phyloP scores from a whole-genome alignment of 2,888 invertebrate species.

The Lottia gigantea region DNA sequence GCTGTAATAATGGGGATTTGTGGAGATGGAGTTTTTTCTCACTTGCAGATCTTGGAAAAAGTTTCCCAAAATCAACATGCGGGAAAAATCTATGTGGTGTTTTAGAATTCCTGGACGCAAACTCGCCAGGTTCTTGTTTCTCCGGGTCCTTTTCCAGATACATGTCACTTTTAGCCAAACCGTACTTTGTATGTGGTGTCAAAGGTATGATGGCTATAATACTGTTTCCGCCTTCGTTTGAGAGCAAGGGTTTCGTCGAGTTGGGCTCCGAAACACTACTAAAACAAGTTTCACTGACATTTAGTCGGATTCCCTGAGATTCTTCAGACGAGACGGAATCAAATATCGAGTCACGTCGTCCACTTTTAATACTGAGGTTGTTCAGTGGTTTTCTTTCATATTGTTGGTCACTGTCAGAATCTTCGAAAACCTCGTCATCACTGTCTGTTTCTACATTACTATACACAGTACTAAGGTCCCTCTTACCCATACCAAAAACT shows the following conservation, averaged over 20 bases:
- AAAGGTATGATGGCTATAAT: conserved; percentile 26
- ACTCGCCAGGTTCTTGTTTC: conserved; percentile 23
- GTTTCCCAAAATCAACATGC: conserved; percentile 44
- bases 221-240: conserved; percentile 24
- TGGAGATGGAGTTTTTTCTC: conserved; percentile 25
- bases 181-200: conserved; percentile 24
- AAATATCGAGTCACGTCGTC: not conserved
- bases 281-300: not conserved
- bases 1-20: not conserved
- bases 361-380: not conserved
- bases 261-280: not conserved
- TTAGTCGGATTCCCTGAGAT: too few relatives aligned
- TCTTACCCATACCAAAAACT: conserved; percentile 8
- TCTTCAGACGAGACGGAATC: too few relatives aligned
- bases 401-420: not conserved
- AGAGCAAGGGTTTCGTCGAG: conserved; percentile 21
- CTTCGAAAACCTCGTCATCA: conserved; percentile 25
- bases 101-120: conserved; percentile 30
- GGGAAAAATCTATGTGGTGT: conserved; percentile 36
- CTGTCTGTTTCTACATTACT: not conserved
- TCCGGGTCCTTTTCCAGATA: conserved; percentile 21
- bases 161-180: conserved; percentile 37
- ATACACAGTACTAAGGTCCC: conserved; percentile 5
- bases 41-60: conserved; percentile 34
- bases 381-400: not conserved